phyloP scores from a whole-genome alignment of 1,140 invertebrate genomes.

The Oryctes rhinoceros region DNA sequence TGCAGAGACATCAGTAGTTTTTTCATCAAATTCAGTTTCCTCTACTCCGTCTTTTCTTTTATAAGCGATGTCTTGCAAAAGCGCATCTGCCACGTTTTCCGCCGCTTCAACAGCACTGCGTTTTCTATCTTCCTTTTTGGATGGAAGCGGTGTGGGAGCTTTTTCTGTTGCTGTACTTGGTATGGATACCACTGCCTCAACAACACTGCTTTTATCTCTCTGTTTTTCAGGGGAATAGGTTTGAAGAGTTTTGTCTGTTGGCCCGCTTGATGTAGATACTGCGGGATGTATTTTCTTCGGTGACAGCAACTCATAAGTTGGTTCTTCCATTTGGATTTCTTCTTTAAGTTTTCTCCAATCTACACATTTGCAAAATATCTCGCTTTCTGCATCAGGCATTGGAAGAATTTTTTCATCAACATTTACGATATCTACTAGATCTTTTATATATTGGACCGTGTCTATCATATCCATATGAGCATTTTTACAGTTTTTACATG shows the following conservation, averaged over 20 bases:
- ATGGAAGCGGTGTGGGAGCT: not conserved
- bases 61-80: not conserved
- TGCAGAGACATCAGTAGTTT: not conserved
- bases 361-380: conserved; percentile 16
- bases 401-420: not conserved
- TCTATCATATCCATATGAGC: conserved; percentile 27
- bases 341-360: conserved; percentile 23
- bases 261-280: not conserved
- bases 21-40: not conserved
- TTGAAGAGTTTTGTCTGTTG: not conserved
- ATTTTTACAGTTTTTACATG: conserved; percentile 25
- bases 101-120: not conserved
- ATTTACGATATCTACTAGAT: conserved; percentile 35
- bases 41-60: not conserved
- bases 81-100: not conserved
- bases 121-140: not conserved
- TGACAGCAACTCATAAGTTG: not conserved
- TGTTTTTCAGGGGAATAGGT: not conserved
- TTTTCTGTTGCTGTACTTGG: not conserved
- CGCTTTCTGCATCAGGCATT: not conserved
- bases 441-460: conserved; percentile 33
- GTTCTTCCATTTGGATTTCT: conserved; percentile 17
- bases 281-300: not conserved
- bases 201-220: too few species aligned
- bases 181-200: too few species aligned